Percentiles rank a stretch among this genome's conserved stretches.
Evolutionary conservation across 2,888 invertebrate genomes (phyloP).

Genomic region (Cepaea hortensis): DNA sequence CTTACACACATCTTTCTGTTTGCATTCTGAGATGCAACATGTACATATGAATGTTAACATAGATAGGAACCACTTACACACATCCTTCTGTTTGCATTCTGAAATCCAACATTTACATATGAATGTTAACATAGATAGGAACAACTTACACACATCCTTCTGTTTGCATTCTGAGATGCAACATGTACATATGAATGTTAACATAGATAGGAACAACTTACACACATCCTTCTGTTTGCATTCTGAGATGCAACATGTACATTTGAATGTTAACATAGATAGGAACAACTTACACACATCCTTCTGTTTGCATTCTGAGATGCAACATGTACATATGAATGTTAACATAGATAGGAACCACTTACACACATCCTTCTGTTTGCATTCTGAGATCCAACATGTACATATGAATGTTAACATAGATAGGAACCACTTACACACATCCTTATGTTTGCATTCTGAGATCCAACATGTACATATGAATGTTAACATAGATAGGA

Average conservation of each 20-base stretch:
- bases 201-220: background rate
- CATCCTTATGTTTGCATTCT: background rate
- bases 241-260: background rate
- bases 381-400: background rate
- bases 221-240: background rate
- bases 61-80: conserved; percentile 1
- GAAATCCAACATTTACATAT: background rate
- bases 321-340: background rate
- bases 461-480: background rate
- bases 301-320: background rate
- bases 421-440: conserved; percentile 1
- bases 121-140: background rate
- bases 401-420: background rate
- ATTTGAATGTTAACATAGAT: background rate
- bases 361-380: background rate
- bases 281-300: background rate
- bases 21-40: background rate
- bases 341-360: background rate
- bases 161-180: background rate
- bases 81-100: background rate
- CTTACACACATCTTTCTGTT: background rate
- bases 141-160: background rate
- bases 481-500: background rate
- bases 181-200: background rate
- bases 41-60: background rate